Base-by-base conservation (phyloP, 2,113 vertebrate genomes). In the Catharus fuscescens region DNA sequence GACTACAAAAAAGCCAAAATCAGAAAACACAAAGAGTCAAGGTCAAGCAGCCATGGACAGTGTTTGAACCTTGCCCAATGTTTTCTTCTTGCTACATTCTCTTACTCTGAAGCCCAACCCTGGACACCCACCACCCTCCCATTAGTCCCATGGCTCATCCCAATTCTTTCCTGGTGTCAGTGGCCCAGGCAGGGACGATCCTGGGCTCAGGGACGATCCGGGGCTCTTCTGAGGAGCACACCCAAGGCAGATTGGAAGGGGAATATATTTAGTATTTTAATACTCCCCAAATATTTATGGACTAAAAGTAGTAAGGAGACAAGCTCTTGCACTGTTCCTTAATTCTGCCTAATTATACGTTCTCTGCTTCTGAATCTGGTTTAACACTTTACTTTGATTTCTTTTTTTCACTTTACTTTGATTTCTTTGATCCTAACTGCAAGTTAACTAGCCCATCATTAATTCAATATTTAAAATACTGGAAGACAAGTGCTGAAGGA, bases 191-290 rank as follows among this genome's bases (percentile, higher is more conserved):
- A 38, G 38, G 38, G 38, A 38, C 38, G 11, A 38, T 38, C 38
- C 38, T 38, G 38, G 38, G 7, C 15, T 86, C 11, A 38, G 38
- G 38, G 38, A 38, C 38, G 11, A 38, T 38, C 38, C 38, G 9
- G 38, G 38, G 7, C 15, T 86, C 34, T 78, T 18, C 25, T 84
- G 34, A 72, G 16, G 14, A 62, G 25, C 38, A 62, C 7, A 23
- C 1, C 0, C 4, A 53, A 13, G 10, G 12, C 8, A 78, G 5
- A 28, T 5, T 3, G 12, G 8, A 66, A 78, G 3, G 4, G 19
- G 10, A 62, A 23, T 34, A 59, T 31, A 50, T 42, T 50, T 76
- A 50, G 42, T 31, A 59, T 59, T 29, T 19, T 42, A 76, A 42
- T 42, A 34, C 31, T 66, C 8, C 14, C 12, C 4, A 86, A 48